These are phyloP conservation scores for Dendrolimus kikuchii DNA, from an alignment of 1,140 invertebrate genomes.

Conservation along the genomic window DNA sequence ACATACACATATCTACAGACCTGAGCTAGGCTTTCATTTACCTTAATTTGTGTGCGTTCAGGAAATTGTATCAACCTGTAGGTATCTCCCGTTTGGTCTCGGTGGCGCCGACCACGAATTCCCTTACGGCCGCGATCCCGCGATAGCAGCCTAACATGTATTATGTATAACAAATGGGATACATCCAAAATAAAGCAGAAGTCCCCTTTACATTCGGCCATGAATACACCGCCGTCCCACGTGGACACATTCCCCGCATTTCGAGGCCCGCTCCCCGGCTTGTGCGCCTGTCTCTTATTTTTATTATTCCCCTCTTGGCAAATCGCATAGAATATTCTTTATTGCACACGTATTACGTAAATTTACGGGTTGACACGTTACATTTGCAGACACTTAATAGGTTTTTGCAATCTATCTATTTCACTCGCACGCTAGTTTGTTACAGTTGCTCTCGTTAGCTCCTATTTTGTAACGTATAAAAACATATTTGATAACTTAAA, in stretches of 20 bases:
- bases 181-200: slow-evolving; percentile 65
- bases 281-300: slow-evolving; percentile 39
- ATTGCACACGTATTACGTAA: too few relatives aligned
- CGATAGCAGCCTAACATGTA: slow-evolving; percentile 62
- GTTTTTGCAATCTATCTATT: too few relatives aligned
- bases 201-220: slow-evolving; percentile 42
- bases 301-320: slow-evolving; percentile 43
- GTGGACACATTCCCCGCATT: slow-evolving; percentile 62
- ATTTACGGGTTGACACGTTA: too few relatives aligned
- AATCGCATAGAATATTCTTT: slow-evolving; percentile 8
- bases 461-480: too few relatives aligned
- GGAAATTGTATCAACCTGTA: slow-evolving; percentile 26
- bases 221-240: slow-evolving; percentile 51
- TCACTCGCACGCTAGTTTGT: too few relatives aligned
- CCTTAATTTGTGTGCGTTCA: too few relatives aligned
- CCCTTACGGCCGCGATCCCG: slow-evolving; percentile 52
- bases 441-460: too few relatives aligned
- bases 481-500: too few relatives aligned
- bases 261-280: slow-evolving; percentile 41
- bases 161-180: slow-evolving; percentile 71
- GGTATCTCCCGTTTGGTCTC: slow-evolving; percentile 9
- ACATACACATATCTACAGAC: too few relatives aligned
- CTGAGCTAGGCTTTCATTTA: too few relatives aligned
- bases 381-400: too few relatives aligned
- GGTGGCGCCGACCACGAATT: slow-evolving; percentile 65